These are phyloP conservation scores for Echinarachnius parma DNA, from an alignment of 53 echinoderm and acorn worm species.

Conservation along the genomic window DNA sequence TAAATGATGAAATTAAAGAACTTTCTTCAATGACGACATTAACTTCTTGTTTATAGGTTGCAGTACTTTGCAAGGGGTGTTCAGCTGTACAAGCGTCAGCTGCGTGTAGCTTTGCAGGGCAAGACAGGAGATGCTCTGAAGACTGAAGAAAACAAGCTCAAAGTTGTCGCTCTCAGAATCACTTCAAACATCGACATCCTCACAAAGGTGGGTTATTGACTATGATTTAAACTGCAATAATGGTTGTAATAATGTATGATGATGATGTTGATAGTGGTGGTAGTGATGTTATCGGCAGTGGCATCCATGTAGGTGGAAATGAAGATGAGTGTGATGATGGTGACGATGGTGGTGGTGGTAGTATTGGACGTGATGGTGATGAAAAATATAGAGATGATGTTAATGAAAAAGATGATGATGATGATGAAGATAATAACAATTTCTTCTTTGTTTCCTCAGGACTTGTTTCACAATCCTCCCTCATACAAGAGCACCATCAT, in stretches of 20 bases:
- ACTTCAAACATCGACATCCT: constrained; percentile 91
- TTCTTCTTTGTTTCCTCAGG: constrained; percentile 38
- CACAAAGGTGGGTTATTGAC: constrained; percentile 71
- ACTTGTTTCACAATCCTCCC: constrained; percentile 87
- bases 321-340: too few species aligned
- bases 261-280: background rate
- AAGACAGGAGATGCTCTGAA: constrained; percentile 81
- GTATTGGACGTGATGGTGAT: background rate
- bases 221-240: background rate
- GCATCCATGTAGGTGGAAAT: background rate
- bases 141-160: constrained; percentile 91
- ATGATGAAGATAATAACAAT: too few species aligned
- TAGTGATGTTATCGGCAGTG: background rate
- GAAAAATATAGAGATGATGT: too few species aligned
- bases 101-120: constrained; percentile 79
- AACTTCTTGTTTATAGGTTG: constrained; percentile 56
- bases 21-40: too few species aligned
- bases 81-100: constrained; percentile 91
- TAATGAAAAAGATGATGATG: too few species aligned
- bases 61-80: constrained; percentile 97
- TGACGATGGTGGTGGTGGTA: background rate
- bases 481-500: constrained; percentile 77
- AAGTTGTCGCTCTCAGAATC: constrained; percentile 82
- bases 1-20: too few species aligned
- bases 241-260: background rate